phyloP scores from a whole-genome alignment of 2,888 invertebrate genomes.

The Chorisops tibialis region DNA sequence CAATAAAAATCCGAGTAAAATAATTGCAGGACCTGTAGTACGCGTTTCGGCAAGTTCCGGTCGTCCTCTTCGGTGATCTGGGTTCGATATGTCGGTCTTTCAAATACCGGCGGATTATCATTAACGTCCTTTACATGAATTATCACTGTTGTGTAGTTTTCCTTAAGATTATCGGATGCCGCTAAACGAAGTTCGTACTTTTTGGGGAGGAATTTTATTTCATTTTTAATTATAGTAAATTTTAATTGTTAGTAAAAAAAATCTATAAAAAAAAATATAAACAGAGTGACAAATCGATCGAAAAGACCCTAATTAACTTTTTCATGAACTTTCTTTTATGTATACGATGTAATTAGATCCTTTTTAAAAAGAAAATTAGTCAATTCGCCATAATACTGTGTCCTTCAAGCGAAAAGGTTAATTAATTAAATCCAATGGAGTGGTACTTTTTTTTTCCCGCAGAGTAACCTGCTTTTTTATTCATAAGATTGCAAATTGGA shows the following conservation, averaged over 20 bases:
- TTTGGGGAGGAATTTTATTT: constrained; percentile 14
- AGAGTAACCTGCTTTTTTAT: too few species aligned
- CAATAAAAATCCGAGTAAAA: constrained; percentile 28
- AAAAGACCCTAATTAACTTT: not conserved
- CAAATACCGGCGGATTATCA: constrained; percentile 97
- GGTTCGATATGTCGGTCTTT: constrained; percentile 88
- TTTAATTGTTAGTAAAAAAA: not conserved
- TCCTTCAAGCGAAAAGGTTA: too few species aligned
- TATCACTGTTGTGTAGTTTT: constrained; percentile 94
- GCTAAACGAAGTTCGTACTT: constrained; percentile 92
- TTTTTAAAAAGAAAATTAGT: too few species aligned
- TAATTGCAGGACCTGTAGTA: constrained; percentile 69
- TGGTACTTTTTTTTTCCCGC: too few species aligned
- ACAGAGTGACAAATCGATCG: not conserved
- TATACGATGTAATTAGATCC: too few species aligned
- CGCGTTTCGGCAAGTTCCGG: constrained; percentile 88
- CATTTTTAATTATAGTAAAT: constrained; percentile 2
- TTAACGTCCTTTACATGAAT: constrained; percentile 97
- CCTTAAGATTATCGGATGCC: constrained; percentile 93
- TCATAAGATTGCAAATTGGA: too few species aligned
- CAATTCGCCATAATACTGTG: too few species aligned
- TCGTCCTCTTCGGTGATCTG: constrained; percentile 96
- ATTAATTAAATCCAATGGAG: too few species aligned
- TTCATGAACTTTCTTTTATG: too few species aligned
- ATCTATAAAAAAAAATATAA: not conserved